Evolutionary conservation across 1,140 invertebrate species (phyloP), one percentile per base, ranked within the genome.

Genomic region (Drosophila watanabei): DNA sequence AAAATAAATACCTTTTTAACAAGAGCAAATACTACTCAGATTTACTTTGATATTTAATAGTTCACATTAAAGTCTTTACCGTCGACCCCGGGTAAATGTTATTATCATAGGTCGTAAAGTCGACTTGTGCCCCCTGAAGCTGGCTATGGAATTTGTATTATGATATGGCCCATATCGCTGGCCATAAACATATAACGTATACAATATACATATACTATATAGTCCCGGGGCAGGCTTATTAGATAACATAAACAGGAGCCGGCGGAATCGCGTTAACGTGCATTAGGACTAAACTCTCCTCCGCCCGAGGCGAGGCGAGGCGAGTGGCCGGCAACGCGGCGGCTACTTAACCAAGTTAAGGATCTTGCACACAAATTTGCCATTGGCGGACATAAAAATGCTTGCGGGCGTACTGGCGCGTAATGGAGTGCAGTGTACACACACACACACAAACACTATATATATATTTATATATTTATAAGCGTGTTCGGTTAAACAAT

Each of bases 311-410:
- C n/a, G n/a, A n/a, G n/a, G n/a, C 51, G 56, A 39, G 64, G 59
- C 45, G 51, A 60, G 37, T 46, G 37, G 13, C 49, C 41, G 58
- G 41, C 75, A 78, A 75, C 66, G 60, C 39, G 78, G 59, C 59
- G 71, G 83, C 83, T 80, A 77, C 83, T 82, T 87, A 80, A 68
- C 76, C 18, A 72, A 82, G 81, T 79, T 85, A 89, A 90, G 86
- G 56, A 69, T 79, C 73, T 77, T 52, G 62, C 70, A 76, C 81
- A 82, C 79, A 86, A 88, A 88, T 81, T 88, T 84, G 82, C 79
- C 73, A 37, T 65, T 43, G 43, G 35, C 41, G 37, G 51, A 62
- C 39, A 75, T 61, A 59, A 62, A 52, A 79, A 59, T 63, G 58
- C 70, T 66, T 62, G 62, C 35, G 43, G 57, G 54, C 59, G 77